Conservation (phyloP, 2,797 vertebrate genomes). For the Artibeus jamaicensis region DNA sequence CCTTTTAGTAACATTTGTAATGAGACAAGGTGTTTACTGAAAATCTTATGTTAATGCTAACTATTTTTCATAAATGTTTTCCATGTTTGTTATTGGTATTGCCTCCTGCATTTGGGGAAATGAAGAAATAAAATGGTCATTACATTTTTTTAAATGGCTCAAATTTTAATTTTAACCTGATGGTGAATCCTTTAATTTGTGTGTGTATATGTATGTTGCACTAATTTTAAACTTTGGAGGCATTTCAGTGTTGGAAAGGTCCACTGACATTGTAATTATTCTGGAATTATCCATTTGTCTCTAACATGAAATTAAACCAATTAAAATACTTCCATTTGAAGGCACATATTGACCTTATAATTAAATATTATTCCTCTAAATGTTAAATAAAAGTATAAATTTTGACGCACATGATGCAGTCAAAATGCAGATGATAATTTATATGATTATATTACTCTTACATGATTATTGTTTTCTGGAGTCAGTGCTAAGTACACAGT, state of each 20-base stretch:
- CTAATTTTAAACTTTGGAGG: slow-evolving; percentile 68
- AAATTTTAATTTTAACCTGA: slow-evolving; percentile 79
- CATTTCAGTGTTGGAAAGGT: slow-evolving; percentile 71
- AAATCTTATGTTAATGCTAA: slow-evolving; percentile 73
- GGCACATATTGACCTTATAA: slow-evolving; percentile 66
- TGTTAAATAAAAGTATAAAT: slow-evolving; percentile 76
- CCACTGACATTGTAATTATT: slow-evolving; percentile 70
- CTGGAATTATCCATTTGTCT: slow-evolving; percentile 77
- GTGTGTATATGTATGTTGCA: slow-evolving; percentile 5
- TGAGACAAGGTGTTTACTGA: slow-evolving; percentile 76
- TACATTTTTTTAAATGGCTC: slow-evolving; percentile 70
- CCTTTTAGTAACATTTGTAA: slow-evolving; percentile 78
- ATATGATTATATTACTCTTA: neutral
- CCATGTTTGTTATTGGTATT: slow-evolving; percentile 61
- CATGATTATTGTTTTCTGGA: neutral
- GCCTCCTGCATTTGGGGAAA: slow-evolving; percentile 67
- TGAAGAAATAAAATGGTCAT: slow-evolving; percentile 51
- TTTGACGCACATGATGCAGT: slow-evolving; percentile 16
- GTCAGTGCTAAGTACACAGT: neutral
- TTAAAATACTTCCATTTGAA: slow-evolving; percentile 79
- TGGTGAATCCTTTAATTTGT: slow-evolving; percentile 45
- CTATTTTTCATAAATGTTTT: slow-evolving; percentile 74
- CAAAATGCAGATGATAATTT: neutral
- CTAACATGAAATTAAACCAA: slow-evolving; percentile 78
- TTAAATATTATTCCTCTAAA: slow-evolving; percentile 22